Base-by-base conservation (phyloP, 2,888 invertebrate species). In the Julus scanicus region DNA sequence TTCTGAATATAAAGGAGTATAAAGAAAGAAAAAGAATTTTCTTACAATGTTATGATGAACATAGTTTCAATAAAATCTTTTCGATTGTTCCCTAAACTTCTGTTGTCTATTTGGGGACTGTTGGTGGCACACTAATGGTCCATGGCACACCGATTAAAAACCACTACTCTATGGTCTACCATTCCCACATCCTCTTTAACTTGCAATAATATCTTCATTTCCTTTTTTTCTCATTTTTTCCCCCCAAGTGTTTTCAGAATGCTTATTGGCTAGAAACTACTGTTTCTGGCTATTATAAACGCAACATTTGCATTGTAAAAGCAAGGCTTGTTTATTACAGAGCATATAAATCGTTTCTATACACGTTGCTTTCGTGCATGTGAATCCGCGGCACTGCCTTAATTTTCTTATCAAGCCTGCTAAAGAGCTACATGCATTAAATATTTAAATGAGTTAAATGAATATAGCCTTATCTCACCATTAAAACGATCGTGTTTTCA, bases 401-500 rank as follows among this genome's bases (percentile, higher is more conserved):
- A 63, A 63, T 63, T 63, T 63, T 63, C 63, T 63, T 63, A 63
- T 63, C 63, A 63, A 63, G 63, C 63, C 17, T 17, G 63, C 63
- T 63, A 63, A 63, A 63, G 63, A 63, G 63, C 63, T 63, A 17
- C 63, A 63, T n/a, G 63, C 63, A 63, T 63, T 63, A 63, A 63
- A 63, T 63, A 63, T 63, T 63, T 63, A 63, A 63, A 63, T 63
- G 63, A 63, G 63, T 63, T 63, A 63, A 63, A 63, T 63, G 63
- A 63, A 63, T 63, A 63, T 63, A 63, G 63, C 63, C 63, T 63
- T 63, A 63, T 63, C 63, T 63, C 63, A 17, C 63, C 17, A 63
- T 63, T 63, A 63, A 63, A 63, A 63, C 63, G 63, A 63, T 63
- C 63, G 63, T 63, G 63, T 63, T 63, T 63, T 63, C 63, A 63